These are phyloP conservation scores for Catharus ustulatus DNA, from an alignment of 2,797 vertebrate species.

Conservation along the genomic window DNA sequence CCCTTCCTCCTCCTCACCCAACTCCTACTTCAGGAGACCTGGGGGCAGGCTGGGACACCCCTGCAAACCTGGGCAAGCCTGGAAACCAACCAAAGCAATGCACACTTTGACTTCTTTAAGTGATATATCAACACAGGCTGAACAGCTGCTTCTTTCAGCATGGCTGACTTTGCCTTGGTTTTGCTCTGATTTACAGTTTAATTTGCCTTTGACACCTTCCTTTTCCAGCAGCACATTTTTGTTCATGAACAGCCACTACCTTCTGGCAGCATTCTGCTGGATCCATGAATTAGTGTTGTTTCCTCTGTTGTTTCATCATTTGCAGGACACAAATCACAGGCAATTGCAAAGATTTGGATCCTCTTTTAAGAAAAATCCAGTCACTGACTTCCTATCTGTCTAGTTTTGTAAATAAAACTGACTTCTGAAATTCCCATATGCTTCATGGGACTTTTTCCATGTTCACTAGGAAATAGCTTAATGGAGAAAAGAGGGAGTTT, in stretches of 20 bases:
- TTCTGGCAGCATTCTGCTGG: neutral
- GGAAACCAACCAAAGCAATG: neutral
- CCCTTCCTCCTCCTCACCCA: neutral
- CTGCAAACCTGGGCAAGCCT: neutral
- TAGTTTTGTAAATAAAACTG: neutral
- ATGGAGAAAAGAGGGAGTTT: neutral
- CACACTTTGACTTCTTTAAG: neutral
- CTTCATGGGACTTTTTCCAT: neutral
- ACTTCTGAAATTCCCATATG: neutral
- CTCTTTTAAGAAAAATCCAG: neutral
- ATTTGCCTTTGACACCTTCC: conserved; percentile 28
- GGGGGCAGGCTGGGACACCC: neutral
- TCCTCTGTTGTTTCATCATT: neutral
- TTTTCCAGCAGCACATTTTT: neutral
- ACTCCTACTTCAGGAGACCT: neutral
- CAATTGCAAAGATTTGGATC: neutral
- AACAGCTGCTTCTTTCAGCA: neutral
- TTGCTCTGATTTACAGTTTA: conserved; percentile 15
- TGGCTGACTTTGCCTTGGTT: neutral
- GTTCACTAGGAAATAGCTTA: neutral
- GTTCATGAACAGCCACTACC: neutral
- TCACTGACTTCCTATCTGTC: neutral
- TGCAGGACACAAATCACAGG: neutral
- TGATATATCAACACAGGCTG: neutral
- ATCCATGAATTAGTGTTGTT: neutral